Evolutionary conservation across 1,140 invertebrate genomes (phyloP), one percentile per base, ranked within the genome.

Genomic region (Caenorhabditis brenneri): DNA sequence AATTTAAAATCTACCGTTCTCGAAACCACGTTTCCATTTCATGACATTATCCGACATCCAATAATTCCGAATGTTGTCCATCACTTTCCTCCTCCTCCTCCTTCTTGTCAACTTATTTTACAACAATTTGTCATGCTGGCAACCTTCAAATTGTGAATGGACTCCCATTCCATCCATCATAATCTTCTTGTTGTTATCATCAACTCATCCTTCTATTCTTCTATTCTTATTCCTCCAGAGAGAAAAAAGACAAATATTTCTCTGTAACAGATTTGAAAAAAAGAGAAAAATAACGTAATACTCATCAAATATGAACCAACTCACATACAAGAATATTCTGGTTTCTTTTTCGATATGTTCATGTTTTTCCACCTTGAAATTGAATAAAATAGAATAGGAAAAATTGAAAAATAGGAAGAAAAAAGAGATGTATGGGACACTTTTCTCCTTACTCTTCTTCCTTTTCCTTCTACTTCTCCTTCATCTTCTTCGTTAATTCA

Each of bases 131-230:
- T 74, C 65, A 74, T 24, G 24, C 42, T 10, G 15, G 16, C 58
- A 36, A 33, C 31, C 31, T 36, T n/a, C n/a, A n/a, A n/a, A n/a
- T n/a, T n/a, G n/a, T n/a, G n/a, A n/a, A 31, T 65, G 65, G 36
- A 42, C n/a, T 36, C 53, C 53, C 24, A 42, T 42, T 58, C 65
- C n/a, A 74, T 74, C 36, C 36, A 74, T 74, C 65, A 74, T 74
- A 74, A 74, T 74, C 65, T 74, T 74, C 65, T 74, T 74, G 65
- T 74, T 74, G 65, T 42, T 74, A 74, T 74, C 65, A 74, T 74
- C 65, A 12, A 42, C 22, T 1, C 22, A 55, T 55, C 24, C 22
- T 0, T 36, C 19, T 65, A 7, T 15, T 46, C 12, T 42, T 42
- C 33, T 42, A n/a, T n/a, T 42, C 36, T 19, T 27, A 27, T n/a